Evolutionary conservation across 2,113 vertebrate species (phyloP).

Genomic region (Rostratula benghalensis): DNA sequence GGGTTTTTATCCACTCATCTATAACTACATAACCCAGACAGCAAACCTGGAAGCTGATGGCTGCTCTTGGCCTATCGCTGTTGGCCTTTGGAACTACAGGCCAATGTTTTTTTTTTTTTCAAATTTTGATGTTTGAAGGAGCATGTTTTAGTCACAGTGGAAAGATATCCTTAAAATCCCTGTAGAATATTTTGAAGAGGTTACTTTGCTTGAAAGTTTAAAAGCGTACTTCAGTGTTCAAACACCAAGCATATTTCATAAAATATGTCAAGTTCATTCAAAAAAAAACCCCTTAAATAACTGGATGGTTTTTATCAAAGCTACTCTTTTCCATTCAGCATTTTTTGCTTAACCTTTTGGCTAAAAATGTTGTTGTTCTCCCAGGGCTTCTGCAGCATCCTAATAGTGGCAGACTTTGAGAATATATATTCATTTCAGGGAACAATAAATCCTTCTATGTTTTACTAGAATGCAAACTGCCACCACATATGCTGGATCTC

Average conservation of each 20-base stretch:
- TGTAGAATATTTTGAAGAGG: background rate
- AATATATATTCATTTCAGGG: background rate
- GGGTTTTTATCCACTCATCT: too few species aligned
- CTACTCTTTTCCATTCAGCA: background rate
- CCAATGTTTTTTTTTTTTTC: background rate
- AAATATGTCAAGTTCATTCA: background rate
- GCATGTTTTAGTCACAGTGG: rapidly evolving
- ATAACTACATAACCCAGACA: background rate
- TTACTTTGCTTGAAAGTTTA: background rate
- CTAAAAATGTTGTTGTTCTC: background rate
- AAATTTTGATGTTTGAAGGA: background rate
- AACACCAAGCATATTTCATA: background rate
- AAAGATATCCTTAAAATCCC: background rate
- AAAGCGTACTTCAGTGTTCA: background rate
- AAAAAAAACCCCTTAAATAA: background rate
- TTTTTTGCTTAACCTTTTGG: conserved; percentile 23
- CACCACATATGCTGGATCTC: background rate
- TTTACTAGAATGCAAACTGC: background rate
- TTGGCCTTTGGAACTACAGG: background rate
- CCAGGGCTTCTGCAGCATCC: background rate
- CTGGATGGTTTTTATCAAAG: background rate
- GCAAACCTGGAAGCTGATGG: background rate
- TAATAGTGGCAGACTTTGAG: background rate
- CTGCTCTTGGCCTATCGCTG: background rate
- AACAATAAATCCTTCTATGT: background rate